Conservation (phyloP, 2,797 vertebrate genomes). For the Sarcophilus harrisii region DNA sequence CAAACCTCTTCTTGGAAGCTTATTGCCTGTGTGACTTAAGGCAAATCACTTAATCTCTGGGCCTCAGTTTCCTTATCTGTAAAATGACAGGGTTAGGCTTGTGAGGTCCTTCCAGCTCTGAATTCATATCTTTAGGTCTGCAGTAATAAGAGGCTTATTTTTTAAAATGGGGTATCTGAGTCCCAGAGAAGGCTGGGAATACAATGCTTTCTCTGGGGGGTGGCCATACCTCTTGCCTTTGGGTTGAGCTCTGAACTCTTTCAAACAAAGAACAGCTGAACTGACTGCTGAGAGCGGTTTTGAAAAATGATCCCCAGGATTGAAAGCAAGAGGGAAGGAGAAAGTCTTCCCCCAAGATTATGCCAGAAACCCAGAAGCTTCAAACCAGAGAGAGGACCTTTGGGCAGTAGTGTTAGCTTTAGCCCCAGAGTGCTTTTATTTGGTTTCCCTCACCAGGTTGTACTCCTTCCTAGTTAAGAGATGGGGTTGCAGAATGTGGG, state of each 20-base stretch:
- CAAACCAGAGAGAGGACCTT: neutral
- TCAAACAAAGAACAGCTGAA: neutral
- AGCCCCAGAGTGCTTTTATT: neutral
- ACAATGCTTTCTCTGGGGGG: neutral
- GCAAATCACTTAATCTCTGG: neutral
- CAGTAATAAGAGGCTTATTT: neutral
- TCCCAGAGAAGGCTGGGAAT: neutral
- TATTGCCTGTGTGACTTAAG: neutral
- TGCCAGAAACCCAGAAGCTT: neutral
- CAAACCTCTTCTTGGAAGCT: neutral
- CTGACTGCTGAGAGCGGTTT: neutral
- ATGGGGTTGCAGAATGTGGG: slow-evolving; percentile 7
- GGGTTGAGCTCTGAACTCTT: neutral
- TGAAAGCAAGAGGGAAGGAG: slow-evolving; percentile 4
- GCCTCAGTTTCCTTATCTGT: neutral
- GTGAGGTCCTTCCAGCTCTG: neutral
- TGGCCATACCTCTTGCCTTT: neutral
- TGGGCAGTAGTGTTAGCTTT: neutral
- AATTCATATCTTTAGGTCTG: neutral
- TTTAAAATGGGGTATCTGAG: neutral
- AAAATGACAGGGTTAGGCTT: neutral
- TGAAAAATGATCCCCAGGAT: slow-evolving; percentile 27
- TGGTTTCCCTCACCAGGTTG: neutral
- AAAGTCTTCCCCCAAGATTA: neutral
- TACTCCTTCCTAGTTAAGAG: neutral